A percentile compares a stretch with the other conserved stretches of the same genome.
Evolutionary conservation across 2,888 invertebrate species (phyloP).

Genomic region (Dolichopus griseipennis): DNA sequence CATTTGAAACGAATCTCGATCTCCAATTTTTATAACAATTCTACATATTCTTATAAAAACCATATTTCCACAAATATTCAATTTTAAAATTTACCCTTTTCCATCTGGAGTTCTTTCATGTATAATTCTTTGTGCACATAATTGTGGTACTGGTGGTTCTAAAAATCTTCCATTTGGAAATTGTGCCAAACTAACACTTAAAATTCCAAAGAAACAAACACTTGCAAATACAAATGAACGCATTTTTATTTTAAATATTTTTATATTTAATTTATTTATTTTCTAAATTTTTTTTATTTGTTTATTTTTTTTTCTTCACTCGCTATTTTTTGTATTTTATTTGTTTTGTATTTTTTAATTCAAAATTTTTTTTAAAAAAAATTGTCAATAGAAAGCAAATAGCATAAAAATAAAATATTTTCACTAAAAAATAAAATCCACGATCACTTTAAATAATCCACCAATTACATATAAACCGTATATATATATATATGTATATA

Average conservation of each 20-base stretch:
- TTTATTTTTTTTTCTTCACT: background rate
- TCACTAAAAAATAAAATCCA: background rate
- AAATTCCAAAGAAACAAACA: slow-evolving; percentile 40
- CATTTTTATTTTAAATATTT: slow-evolving; percentile 28
- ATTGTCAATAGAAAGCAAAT: no score
- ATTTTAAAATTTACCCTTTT: slow-evolving; percentile 46
- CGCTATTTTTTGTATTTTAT: background rate
- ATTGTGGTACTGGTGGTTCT: slow-evolving; percentile 66
- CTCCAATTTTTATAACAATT: no score
- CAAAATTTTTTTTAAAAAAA: background rate
- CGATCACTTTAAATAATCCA: background rate
- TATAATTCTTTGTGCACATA: slow-evolving; percentile 64
- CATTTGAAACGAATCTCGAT: no score
- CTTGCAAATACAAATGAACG: slow-evolving; percentile 43
- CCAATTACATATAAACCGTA: no score
- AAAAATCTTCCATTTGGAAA: slow-evolving; percentile 68
- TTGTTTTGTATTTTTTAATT: background rate
- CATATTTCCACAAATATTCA: no score
- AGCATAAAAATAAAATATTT: background rate
- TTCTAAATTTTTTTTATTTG: background rate
- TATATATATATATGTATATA: no score
- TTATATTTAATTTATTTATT: slow-evolving; percentile 16
- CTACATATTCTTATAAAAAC: no score
- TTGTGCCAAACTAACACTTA: slow-evolving; percentile 49
- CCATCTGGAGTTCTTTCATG: slow-evolving; percentile 65